Evolutionary conservation across 2,113 vertebrate species (phyloP).

Genomic region (Antennarius striatus): DNA sequence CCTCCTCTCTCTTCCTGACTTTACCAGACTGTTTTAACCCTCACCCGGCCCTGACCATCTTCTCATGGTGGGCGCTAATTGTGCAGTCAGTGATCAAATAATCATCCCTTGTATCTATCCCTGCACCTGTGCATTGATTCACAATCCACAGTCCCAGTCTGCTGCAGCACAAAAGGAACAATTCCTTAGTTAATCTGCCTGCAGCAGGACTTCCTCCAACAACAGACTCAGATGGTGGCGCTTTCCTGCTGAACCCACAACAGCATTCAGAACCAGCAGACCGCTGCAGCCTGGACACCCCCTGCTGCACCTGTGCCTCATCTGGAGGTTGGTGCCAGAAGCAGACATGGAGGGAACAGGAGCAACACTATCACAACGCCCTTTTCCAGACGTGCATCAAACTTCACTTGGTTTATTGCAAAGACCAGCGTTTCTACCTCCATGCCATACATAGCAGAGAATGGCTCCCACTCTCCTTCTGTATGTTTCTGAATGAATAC

Average conservation of each 20-base stretch:
- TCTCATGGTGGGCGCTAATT: no score
- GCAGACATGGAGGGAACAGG: constrained; percentile 8
- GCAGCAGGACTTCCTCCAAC: background rate
- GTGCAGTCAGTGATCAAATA: constrained; percentile 43
- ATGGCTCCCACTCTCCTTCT: no score
- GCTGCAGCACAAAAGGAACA: background rate
- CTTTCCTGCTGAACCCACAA: constrained; percentile 8
- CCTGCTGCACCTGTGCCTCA: constrained; percentile 20
- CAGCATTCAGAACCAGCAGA: background rate
- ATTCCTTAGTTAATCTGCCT: background rate
- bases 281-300: background rate
- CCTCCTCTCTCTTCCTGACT: constrained; percentile 16
- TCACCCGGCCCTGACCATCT: no score
- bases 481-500: no score
- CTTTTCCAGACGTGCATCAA: no score
- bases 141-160: constrained; percentile 21
- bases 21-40: no score
- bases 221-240: background rate
- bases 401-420: no score
- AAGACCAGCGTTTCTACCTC: no score
- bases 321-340: constrained; percentile 2
- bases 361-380: background rate
- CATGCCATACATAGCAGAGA: no score
- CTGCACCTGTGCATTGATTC: constrained; percentile 45
- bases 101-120: constrained; percentile 34